Evolutionary conservation across 1,140 invertebrate species (phyloP), one percentile per base, ranked within the genome.

Genomic region (Propsilocerus akamusi): DNA sequence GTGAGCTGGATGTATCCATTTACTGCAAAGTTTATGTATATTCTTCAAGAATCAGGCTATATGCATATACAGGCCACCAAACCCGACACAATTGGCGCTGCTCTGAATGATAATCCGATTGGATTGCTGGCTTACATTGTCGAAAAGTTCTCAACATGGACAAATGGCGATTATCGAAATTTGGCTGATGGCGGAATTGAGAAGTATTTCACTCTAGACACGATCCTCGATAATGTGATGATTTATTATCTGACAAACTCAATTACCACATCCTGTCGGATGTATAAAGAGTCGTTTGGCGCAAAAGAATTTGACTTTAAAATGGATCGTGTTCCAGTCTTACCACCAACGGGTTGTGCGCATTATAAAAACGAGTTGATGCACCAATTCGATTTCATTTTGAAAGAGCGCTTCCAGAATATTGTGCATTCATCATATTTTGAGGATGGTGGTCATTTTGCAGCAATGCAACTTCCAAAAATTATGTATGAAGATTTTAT

Each of bases 151-250:
- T 82, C 78, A 7, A 65, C 78, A 0, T 82, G 79, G 74, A 86
- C 82, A 1, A 79, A 90, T 60, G 51, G 58, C 0, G 63, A 71
- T 1, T 76, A 73, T 53, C 66, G 63, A 51, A 48, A 68, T 1
- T 60, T 72, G 17, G 56, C 66, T 0, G 84, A 93, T 62, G 89
- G 87, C 14, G 85, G 84, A 1, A 58, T 93, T 0, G 69, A 72
- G 0, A 68, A 72, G 46, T 58, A 58, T 17, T 83, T 67, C 56
- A 73, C 71, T 0, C 63, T 81, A 46, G 82, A 87, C 47, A 81
- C 89, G 54, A 63, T 94, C 4, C 65, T 95, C 4, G 90, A 92
- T 53, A 90, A 91, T 59, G 59, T 94, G 0, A 93, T 91, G 83
- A 63, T 93, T 25, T 95, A 93, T 62, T 95, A 86, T 80, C 58